Evolutionary conservation across 2,113 vertebrate species (phyloP).

Genomic region (Archilochus colubris): DNA sequence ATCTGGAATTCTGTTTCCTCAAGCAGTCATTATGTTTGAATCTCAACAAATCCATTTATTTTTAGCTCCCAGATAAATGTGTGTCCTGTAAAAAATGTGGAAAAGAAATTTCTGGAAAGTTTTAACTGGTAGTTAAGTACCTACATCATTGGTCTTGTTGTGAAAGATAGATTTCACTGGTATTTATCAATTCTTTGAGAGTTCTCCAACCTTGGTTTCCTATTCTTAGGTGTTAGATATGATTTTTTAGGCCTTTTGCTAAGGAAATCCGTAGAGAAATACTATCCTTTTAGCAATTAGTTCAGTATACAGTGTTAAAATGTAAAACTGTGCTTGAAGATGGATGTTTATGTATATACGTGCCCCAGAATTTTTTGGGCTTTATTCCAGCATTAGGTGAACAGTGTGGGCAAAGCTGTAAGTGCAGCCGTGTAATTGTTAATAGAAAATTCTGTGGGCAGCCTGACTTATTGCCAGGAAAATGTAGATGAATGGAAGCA

Average conservation of each 20-base stretch:
- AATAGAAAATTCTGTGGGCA: conserved; percentile 39
- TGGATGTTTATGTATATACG: neutral
- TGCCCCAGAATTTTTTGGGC: neutral
- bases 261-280: neutral
- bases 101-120: neutral
- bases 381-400: neutral
- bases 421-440: conserved; percentile 5
- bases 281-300: neutral
- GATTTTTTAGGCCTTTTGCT: neutral
- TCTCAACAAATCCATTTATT: neutral
- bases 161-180: neutral
- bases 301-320: neutral
- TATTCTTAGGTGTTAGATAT: neutral
- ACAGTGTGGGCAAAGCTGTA: conserved; percentile 27
- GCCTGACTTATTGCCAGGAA: conserved; percentile 33
- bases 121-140: neutral
- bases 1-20: neutral
- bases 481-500: conserved; percentile 39
- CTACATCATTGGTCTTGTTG: rapidly evolving
- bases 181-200: neutral
- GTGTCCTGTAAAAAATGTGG: neutral
- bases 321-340: neutral
- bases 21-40: neutral
- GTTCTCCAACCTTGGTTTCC: neutral
- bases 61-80: neutral